These are phyloP conservation scores for Hemiscyllium ocellatum DNA, from an alignment of 2,113 vertebrate species.

Conservation along the genomic window DNA sequence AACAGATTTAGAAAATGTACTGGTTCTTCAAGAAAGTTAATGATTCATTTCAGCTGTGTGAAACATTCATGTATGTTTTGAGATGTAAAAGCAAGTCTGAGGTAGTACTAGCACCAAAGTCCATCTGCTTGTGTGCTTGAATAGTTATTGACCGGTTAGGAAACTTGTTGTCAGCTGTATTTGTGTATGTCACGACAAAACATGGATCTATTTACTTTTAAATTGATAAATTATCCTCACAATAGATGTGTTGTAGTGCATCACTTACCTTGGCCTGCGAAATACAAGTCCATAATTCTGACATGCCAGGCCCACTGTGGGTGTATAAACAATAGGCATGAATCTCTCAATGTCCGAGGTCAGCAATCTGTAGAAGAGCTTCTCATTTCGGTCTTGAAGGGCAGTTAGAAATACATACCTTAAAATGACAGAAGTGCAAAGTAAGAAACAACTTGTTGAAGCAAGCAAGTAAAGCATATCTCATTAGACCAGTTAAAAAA, in stretches of 20 bases:
- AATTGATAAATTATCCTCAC: neutral
- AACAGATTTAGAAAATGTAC: neutral
- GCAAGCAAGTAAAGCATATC: neutral
- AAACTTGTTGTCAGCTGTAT: neutral
- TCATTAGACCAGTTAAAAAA: neutral
- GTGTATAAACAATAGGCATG: slow-evolving; percentile 96
- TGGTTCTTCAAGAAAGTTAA: neutral
- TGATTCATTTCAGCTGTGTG: neutral
- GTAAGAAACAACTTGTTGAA: neutral
- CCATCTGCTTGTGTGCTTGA: neutral
- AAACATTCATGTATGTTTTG: neutral
- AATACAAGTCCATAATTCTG: slow-evolving; percentile 86
- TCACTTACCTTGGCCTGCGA: slow-evolving; percentile 80
- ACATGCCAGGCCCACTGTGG: slow-evolving; percentile 89
- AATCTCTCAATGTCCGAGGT: slow-evolving; percentile 82
- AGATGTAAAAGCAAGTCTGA: neutral
- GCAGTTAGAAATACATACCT: slow-evolving; percentile 93
- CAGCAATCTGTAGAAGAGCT: slow-evolving; percentile 87
- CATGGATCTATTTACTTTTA: neutral
- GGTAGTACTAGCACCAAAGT: neutral
- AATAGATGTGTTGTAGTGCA: neutral
- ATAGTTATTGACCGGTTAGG: neutral
- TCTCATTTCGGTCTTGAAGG: slow-evolving; percentile 90
- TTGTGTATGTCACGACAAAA: neutral
- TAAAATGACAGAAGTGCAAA: slow-evolving; percentile 45